Conservation (phyloP, 2,113 vertebrate species). For the Jacana jacana region DNA sequence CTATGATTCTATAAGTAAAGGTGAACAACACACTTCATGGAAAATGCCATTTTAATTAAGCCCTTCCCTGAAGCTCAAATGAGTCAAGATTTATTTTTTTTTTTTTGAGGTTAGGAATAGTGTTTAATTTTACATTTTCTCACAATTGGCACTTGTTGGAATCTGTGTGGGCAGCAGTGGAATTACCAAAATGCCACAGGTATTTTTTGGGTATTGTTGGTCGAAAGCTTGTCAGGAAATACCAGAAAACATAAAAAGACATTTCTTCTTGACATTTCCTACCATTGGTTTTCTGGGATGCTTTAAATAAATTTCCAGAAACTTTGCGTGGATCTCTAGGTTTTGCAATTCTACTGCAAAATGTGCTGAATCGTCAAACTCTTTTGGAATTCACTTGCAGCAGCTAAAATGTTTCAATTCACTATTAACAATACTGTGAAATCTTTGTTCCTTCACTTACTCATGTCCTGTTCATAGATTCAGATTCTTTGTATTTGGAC, state of each 20-base stretch:
- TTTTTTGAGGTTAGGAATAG: background rate
- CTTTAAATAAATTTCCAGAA: background rate
- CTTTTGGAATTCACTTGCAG: background rate
- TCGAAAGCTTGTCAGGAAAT: background rate
- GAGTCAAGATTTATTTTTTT: too few relatives aligned
- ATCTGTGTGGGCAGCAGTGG: background rate
- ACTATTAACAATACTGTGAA: background rate
- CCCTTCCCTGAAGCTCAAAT: background rate
- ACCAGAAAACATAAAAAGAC: background rate
- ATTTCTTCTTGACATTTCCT: background rate
- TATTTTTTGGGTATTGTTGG: background rate
- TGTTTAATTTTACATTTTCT: background rate
- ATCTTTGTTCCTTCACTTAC: background rate
- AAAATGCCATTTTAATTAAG: background rate
- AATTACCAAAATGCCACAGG: slow-evolving; percentile 2
- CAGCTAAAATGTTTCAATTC: background rate
- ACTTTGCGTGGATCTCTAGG: background rate
- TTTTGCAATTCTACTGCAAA: background rate
- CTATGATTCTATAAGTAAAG: background rate
- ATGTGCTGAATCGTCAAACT: background rate
- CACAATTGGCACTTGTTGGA: background rate
- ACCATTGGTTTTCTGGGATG: background rate
- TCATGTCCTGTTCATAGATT: background rate
- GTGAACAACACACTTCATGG: background rate
- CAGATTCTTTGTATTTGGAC: background rate